Conservation (phyloP, 2,888 invertebrate species). For the Cephonodes hylas region DNA sequence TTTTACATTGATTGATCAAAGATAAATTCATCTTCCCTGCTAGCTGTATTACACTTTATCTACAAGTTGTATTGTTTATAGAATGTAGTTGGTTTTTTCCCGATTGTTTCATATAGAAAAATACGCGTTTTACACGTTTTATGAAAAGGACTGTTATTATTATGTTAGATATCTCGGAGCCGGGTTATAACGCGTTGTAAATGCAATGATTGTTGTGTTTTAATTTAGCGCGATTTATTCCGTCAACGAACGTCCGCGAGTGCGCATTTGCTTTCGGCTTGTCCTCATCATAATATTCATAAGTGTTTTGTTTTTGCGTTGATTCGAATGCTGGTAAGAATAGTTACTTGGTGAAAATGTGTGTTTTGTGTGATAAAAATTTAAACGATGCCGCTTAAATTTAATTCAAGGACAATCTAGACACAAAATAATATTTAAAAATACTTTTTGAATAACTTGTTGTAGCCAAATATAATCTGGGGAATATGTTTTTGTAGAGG, state of each 20-base stretch:
- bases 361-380: neutral
- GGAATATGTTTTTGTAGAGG: no score
- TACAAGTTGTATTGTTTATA: no score
- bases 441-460: no score
- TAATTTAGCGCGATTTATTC: slow-evolving; percentile 1
- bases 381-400: neutral
- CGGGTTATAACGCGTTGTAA: neutral
- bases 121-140: no score
- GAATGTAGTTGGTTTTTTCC: no score
- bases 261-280: neutral
- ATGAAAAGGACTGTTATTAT: no score
- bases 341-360: neutral
- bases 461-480: no score
- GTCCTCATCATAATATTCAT: neutral
- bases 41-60: no score
- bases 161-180: neutral
- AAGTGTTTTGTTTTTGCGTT: neutral
- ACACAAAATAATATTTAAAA: no score
- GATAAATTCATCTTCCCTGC: neutral
- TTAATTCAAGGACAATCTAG: no score
- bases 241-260: neutral
- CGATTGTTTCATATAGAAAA: no score
- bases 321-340: neutral
- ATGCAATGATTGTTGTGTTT: neutral
- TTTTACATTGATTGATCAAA: neutral